Evolutionary conservation across 2,113 vertebrate genomes (phyloP), one percentile per base, ranked within the genome.

Genomic region (Plotosus lineatus): DNA sequence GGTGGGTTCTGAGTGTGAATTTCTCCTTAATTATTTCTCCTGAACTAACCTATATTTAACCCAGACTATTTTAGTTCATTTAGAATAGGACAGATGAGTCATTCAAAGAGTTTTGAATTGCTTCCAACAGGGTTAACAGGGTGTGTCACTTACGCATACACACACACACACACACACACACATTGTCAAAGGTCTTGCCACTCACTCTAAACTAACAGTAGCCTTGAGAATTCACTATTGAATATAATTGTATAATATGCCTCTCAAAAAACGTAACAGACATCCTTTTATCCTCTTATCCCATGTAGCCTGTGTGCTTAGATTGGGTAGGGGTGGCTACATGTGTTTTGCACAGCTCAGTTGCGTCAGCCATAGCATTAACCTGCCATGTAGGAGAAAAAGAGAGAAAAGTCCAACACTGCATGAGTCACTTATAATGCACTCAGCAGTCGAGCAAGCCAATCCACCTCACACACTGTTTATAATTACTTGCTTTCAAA

Each of bases 31-130:
- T 89, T 79, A 90, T 92, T 91, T 87, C 88, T 89, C 75, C 50
- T 90, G 87, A 63, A 65, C 82, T 88, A 88, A 90, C 88, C 91
- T 90, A 90, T 91, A 90, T 89, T 89, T 90, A 90, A 91, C 89
- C 87, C 77, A 84, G 85, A 87, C 90, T 90, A 88, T 90, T 92
- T 90, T 88, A 87, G 90, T 89, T 89, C 84, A 83, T 88, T 89
- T 87, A 88, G 85, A 86, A 74, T 53, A 65, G 60, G 66, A 61
- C 56, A 82, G 74, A 73, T 65, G 36, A 84, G 80, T 85, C 36
- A 75, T 48, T 75, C 83, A 82, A 28, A 21, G 58, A 74, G 68
- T 85, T 58, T 60, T 85, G 51, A 75, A 79, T 33, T 40, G 76
- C 6, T 65, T 74, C 51, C 61, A 79, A n/a, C n/a, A n/a, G n/a